Evolutionary conservation across 2,113 vertebrate species (phyloP).

Genomic region (Willisornis vidua): DNA sequence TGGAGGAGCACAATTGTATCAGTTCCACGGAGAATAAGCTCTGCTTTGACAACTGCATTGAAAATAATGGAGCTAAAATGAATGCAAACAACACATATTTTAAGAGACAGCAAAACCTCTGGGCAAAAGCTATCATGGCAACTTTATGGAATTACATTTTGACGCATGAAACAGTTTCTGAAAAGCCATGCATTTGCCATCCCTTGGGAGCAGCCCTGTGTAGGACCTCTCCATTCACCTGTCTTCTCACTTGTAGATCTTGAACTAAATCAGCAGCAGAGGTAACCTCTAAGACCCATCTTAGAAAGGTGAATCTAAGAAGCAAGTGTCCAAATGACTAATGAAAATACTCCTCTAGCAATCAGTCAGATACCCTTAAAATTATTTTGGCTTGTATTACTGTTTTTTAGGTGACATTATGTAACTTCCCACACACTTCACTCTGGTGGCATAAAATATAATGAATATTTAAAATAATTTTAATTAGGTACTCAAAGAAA

Average conservation of each 20-base stretch:
- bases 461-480: background rate
- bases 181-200: background rate
- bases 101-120: background rate
- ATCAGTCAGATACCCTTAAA: background rate
- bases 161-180: background rate
- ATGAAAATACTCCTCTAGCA: background rate
- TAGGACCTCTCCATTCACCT: background rate
- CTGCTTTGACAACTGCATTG: background rate
- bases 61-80: background rate
- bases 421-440: background rate
- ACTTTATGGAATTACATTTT: background rate
- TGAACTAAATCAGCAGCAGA: background rate
- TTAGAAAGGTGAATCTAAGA: background rate
- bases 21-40: background rate
- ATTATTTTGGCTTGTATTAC: background rate
- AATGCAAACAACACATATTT: background rate
- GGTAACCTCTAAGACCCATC: background rate
- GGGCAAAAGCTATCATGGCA: background rate
- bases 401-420: background rate
- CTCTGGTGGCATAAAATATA: background rate
- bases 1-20: slow-evolving; percentile 1
- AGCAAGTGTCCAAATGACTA: background rate
- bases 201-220: background rate
- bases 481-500: background rate
- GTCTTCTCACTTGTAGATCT: background rate